Conservation (phyloP, 2,113 vertebrate genomes). For the Apistogramma diplotaenia region DNA sequence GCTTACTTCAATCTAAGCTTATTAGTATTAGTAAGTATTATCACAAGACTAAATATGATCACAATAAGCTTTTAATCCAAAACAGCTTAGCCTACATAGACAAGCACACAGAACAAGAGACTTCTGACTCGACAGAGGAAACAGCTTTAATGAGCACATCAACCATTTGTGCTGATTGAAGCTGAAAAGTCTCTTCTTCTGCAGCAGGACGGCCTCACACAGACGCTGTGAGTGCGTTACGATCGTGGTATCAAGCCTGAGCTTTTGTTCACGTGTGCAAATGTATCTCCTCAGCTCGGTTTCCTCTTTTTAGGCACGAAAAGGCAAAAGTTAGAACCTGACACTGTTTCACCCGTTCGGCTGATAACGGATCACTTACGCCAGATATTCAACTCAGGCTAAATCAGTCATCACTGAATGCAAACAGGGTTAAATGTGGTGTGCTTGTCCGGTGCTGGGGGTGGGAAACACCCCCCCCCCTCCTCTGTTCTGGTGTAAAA, state of each 20-base stretch:
- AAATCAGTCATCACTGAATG: not conserved
- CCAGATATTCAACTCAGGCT: not conserved
- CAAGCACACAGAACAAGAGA: not conserved
- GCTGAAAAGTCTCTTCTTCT: not conserved
- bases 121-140: not conserved
- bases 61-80: not conserved
- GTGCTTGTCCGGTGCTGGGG: not conserved
- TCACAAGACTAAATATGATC: not conserved
- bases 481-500: fast-evolving
- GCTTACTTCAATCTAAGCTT: not conserved
- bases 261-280: not conserved
- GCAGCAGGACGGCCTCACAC: not conserved
- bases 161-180: not conserved
- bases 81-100: not conserved
- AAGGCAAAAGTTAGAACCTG: not conserved
- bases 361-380: not conserved
- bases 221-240: not conserved
- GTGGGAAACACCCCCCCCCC: not conserved
- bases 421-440: not conserved
- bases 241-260: not conserved
- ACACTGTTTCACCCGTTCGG: not conserved
- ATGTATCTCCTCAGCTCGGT: not conserved
- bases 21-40: too few species aligned
- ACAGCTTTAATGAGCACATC: not conserved
- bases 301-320: not conserved